Evolutionary conservation across 2,113 vertebrate species (phyloP).

Genomic region (Seriola quinqueradiata): DNA sequence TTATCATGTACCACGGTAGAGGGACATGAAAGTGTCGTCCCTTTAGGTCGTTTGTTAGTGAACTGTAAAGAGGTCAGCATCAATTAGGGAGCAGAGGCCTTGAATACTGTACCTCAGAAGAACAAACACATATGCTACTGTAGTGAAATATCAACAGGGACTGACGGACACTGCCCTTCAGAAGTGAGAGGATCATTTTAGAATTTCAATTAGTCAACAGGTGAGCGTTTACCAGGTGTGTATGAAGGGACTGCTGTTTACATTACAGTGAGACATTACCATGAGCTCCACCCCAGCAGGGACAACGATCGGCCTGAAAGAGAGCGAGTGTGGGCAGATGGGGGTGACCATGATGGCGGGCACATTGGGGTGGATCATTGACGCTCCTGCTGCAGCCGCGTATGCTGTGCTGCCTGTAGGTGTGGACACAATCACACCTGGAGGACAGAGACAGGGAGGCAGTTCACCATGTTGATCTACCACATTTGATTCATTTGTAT

Average conservation of each 20-base stretch:
- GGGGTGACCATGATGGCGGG: constrained; percentile 89
- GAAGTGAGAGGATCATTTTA: not conserved
- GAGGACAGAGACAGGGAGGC: not conserved
- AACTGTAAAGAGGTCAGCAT: no score
- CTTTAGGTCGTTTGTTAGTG: no score
- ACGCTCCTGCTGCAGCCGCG: constrained; percentile 86
- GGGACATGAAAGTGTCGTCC: no score
- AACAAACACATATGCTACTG: not conserved
- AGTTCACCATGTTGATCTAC: not conserved
- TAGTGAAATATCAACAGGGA: not conserved
- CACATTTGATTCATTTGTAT: not conserved
- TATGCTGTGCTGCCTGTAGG: constrained; percentile 88
- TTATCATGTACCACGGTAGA: no score
- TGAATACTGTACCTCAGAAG: not conserved
- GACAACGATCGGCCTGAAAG: constrained; percentile 88
- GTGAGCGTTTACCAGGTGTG: not conserved
- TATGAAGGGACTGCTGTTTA: not conserved
- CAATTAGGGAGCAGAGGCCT: no score
- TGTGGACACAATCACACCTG: constrained; percentile 88
- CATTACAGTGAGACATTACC: constrained; percentile 64
- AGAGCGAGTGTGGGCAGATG: constrained; percentile 89
- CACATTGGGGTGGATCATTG: constrained; percentile 89
- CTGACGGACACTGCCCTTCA: not conserved
- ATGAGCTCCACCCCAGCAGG: constrained; percentile 88
- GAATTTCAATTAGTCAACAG: not conserved